Evolutionary conservation across 64 coral and sea anemone genomes (phyloP).

Genomic region (Pocillopora verrucosa): DNA sequence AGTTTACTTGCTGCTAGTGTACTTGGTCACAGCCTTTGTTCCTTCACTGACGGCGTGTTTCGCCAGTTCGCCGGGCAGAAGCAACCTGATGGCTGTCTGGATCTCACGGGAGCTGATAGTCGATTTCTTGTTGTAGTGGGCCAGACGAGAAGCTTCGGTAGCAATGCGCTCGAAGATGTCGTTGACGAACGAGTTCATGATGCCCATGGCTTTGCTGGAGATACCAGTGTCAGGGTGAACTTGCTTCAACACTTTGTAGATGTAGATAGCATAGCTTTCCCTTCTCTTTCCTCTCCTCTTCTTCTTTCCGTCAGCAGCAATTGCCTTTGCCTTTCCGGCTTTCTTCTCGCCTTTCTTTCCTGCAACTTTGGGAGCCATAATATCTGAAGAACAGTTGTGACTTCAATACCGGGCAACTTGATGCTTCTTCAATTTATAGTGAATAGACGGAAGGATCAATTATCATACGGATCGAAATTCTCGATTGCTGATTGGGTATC

Average conservation of each 20-base stretch:
- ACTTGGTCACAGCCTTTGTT: slow-evolving; percentile 47
- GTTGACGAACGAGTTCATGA: slow-evolving; percentile 81
- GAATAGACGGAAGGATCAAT: slow-evolving; percentile 7
- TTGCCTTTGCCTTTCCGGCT: slow-evolving; percentile 42
- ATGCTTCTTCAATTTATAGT: slow-evolving; percentile 4
- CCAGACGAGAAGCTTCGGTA: slow-evolving; percentile 44
- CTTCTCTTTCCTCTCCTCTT: slow-evolving; percentile 32
- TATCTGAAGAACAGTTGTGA: neutral
- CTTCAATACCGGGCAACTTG: neutral
- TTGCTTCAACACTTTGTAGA: slow-evolving; percentile 63
- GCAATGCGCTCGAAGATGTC: slow-evolving; percentile 84
- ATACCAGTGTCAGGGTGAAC: slow-evolving; percentile 59
- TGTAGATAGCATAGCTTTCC: slow-evolving; percentile 67
- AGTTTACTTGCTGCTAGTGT: slow-evolving; percentile 54
- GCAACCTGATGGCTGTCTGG: slow-evolving; percentile 50
- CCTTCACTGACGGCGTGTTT: slow-evolving; percentile 48
- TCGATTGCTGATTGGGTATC: slow-evolving; percentile 10
- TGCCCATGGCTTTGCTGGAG: slow-evolving; percentile 65
- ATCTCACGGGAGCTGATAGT: slow-evolving; percentile 50
- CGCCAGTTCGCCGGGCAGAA: slow-evolving; percentile 37
- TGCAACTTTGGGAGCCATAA: slow-evolving; percentile 25
- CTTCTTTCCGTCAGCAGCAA: slow-evolving; percentile 8
- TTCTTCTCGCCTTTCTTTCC: slow-evolving; percentile 56
- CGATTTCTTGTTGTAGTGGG: slow-evolving; percentile 67
- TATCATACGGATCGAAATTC: slow-evolving; percentile 34